Percentiles rank a stretch among this genome's conserved stretches.
These are phyloP conservation scores for Saccopteryx leptura DNA, from an alignment of 2,113 vertebrate genomes.

Conservation along the genomic window DNA sequence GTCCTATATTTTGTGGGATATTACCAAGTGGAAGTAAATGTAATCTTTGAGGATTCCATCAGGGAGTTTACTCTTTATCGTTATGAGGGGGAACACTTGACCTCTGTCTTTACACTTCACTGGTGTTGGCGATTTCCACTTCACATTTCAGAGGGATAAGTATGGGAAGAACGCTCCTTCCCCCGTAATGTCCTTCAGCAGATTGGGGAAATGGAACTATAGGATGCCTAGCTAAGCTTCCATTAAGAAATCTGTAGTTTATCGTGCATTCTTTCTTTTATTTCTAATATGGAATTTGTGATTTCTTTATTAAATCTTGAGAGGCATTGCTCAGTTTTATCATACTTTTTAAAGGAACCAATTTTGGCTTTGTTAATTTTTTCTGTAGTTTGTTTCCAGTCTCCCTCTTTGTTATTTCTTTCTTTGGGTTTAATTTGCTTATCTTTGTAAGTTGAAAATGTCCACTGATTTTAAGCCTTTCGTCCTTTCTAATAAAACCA, in stretches of 20 bases:
- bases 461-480: not conserved
- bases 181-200: not conserved
- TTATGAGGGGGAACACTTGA: not conserved
- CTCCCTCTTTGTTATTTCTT: not conserved
- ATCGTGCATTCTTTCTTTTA: not conserved
- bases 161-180: not conserved
- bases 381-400: not conserved
- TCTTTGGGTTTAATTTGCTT: not conserved
- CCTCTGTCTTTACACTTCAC: not conserved
- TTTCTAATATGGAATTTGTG: not conserved
- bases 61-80: not conserved
- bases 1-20: not conserved
- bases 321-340: constrained; percentile 32
- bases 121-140: not conserved
- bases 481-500: not conserved
- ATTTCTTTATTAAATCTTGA: not conserved
- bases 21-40: not conserved
- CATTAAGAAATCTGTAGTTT: not conserved
- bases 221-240: not conserved
- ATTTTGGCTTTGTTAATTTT: not conserved
- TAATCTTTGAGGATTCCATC: not conserved
- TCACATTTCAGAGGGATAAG: not conserved
- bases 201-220: not conserved
- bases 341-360: not conserved
- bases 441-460: not conserved